These are phyloP conservation scores for Diloba caeruleocephala DNA, from an alignment of 2,888 invertebrate species.

Conservation along the genomic window DNA sequence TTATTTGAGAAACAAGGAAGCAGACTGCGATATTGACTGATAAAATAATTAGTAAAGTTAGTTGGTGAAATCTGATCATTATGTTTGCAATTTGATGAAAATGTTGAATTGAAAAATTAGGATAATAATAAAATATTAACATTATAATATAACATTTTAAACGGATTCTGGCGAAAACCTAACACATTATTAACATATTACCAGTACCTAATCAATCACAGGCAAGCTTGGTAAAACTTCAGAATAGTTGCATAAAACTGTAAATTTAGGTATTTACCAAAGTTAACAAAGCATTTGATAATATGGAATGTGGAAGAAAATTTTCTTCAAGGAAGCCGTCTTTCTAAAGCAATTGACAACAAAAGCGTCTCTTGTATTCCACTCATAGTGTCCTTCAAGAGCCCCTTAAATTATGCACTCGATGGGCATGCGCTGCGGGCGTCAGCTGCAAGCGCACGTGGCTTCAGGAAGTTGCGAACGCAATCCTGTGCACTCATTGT, in stretches of 20 bases:
- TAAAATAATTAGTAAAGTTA: neutral
- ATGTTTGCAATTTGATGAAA: too few species aligned
- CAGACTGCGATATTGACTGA: neutral
- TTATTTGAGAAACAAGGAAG: conserved; percentile 16
- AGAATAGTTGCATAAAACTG: too few species aligned
- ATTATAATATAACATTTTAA: too few species aligned
- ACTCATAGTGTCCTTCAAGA: conserved; percentile 35
- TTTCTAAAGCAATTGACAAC: conserved; percentile 40
- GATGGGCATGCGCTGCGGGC: conserved; percentile 72
- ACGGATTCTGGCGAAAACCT: too few species aligned
- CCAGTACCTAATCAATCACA: too few species aligned
- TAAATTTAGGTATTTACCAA: too few species aligned
- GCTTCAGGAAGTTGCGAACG: conserved; percentile 63
- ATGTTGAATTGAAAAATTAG: too few species aligned
- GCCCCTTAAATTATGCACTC: conserved; percentile 31
- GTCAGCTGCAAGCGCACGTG: conserved; percentile 78
- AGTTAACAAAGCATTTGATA: neutral
- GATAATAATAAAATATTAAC: too few species aligned
- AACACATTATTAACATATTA: too few species aligned
- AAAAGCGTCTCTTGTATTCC: conserved; percentile 41
- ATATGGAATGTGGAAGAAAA: neutral
- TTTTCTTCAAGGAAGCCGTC: neutral
- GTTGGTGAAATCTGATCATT: too few species aligned
- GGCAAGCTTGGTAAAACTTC: too few species aligned
- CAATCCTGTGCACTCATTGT: conserved; percentile 68